A percentile compares a stretch with the other conserved stretches of the same genome.
Evolutionary conservation across 1,140 invertebrate species (phyloP).

Genomic region (Zaprionus lachaisei): DNA sequence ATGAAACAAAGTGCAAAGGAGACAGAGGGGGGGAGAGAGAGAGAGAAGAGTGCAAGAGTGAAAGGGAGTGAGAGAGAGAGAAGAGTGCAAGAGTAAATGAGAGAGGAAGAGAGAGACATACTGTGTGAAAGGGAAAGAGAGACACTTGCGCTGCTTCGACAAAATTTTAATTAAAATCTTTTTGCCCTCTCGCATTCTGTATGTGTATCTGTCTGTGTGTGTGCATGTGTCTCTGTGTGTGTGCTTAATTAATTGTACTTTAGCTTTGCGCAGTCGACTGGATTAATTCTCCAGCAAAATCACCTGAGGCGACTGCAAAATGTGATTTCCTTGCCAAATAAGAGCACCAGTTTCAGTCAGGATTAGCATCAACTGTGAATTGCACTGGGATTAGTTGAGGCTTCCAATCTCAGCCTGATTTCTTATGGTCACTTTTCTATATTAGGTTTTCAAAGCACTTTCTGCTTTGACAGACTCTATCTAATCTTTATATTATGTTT

Average conservation of each 20-base stretch:
- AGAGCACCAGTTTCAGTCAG: neutral
- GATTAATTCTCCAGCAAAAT: constrained; percentile 28
- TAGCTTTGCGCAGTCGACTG: constrained; percentile 51
- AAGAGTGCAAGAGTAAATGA: neutral
- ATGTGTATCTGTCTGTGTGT: constrained; percentile 8
- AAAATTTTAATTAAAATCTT: constrained; percentile 79
- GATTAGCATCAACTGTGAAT: neutral
- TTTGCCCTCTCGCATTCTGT: constrained; percentile 36
- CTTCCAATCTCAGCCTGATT: neutral
- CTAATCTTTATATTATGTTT: too few relatives aligned
- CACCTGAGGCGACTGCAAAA: constrained; percentile 10
- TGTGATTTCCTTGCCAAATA: constrained; percentile 18
- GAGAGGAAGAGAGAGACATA: neutral
- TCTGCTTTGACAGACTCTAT: too few relatives aligned
- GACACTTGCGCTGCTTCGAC: constrained; percentile 72
- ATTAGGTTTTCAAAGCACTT: neutral
- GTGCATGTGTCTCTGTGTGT: constrained; percentile 33
- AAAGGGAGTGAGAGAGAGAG: constrained; percentile 29
- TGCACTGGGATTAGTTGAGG: neutral
- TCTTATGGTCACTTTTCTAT: neutral
- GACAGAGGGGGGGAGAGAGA: neutral
- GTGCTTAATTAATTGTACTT: constrained; percentile 78
- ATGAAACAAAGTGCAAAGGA: constrained; percentile 63
- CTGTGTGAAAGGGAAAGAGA: constrained; percentile 21
- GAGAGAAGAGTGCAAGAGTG: constrained; percentile 16